These are phyloP conservation scores for Criorhina ranunculi DNA, from an alignment of 2,888 invertebrate species.

Conservation along the genomic window DNA sequence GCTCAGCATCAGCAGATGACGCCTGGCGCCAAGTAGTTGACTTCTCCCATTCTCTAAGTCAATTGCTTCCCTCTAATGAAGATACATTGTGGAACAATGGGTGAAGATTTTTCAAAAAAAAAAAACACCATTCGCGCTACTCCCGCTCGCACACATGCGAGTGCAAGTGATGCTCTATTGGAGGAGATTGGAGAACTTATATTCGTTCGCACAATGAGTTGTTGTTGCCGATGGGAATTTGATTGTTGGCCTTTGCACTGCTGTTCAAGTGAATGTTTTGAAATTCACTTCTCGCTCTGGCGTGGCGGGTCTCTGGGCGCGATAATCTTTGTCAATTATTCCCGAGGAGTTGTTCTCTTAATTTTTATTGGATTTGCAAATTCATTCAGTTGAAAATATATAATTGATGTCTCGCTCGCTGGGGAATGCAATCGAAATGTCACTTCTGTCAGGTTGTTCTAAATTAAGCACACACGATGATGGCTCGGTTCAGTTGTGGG, in stretches of 20 bases:
- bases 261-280: constrained; percentile 64
- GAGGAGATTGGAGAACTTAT: constrained; percentile 40
- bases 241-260: constrained; percentile 73
- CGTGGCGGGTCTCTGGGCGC: constrained; percentile 20
- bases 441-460: constrained; percentile 58
- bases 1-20: constrained; percentile 45
- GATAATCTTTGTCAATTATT: constrained; percentile 61
- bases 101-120: constrained; percentile 47
- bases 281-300: constrained; percentile 41
- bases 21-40: constrained; percentile 74
- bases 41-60: constrained; percentile 66
- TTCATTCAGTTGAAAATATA: constrained; percentile 57
- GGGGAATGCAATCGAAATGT: constrained; percentile 36
- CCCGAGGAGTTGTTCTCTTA: constrained; percentile 34
- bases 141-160: constrained; percentile 30
- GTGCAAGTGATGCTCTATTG: constrained; percentile 47
- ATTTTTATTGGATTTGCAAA: constrained; percentile 68
- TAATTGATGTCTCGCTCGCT: constrained; percentile 46
- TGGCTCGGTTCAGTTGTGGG: constrained; percentile 36
- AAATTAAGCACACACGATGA: constrained; percentile 53
- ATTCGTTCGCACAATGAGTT: constrained; percentile 40
- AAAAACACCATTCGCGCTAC: constrained; percentile 10
- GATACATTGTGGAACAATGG: constrained; percentile 60
- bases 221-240: constrained; percentile 67
- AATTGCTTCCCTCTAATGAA: constrained; percentile 66